Percentiles rank a stretch among this genome's conserved stretches.
Evolutionary conservation across 2,113 vertebrate genomes (phyloP).

Genomic region (Suncus etruscus): DNA sequence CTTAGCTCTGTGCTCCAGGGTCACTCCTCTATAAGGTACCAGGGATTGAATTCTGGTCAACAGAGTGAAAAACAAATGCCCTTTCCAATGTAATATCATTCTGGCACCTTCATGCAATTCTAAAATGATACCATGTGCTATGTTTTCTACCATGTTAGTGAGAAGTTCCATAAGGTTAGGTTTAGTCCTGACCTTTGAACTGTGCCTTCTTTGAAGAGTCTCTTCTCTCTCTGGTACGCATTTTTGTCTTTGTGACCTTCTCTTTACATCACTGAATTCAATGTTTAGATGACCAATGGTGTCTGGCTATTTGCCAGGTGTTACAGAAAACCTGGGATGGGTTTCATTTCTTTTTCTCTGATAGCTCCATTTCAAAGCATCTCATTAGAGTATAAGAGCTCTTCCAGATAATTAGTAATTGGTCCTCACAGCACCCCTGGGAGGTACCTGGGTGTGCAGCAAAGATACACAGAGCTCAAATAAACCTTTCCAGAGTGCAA

Average conservation of each 20-base stretch:
- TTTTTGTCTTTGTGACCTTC: not conserved
- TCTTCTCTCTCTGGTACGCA: not conserved
- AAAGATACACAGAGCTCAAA: not conserved
- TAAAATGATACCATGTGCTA: not conserved
- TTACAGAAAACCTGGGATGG: not conserved
- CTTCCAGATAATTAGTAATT: slow-evolving; percentile 65
- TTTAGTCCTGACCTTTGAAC: not conserved
- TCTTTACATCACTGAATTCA: not conserved
- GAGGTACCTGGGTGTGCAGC: slow-evolving; percentile 34
- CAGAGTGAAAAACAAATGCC: too few relatives aligned
- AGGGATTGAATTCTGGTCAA: too few relatives aligned
- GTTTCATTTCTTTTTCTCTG: not conserved
- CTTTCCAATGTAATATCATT: too few relatives aligned
- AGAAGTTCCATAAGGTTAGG: not conserved
- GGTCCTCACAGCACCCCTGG: slow-evolving; percentile 54
- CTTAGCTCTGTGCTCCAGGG: too few relatives aligned
- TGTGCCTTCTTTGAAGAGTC: rapidly evolving
- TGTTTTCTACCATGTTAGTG: not conserved
- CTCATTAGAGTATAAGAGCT: slow-evolving; percentile 40
- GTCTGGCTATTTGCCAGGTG: not conserved
- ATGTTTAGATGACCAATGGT: slow-evolving; percentile 29
- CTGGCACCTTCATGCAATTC: not conserved
- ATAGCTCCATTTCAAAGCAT: not conserved
- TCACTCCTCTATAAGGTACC: too few relatives aligned
- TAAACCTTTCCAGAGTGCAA: not conserved